These are phyloP conservation scores for Aphidoletes aphidimyza DNA, from an alignment of 2,888 invertebrate species.

Conservation along the genomic window DNA sequence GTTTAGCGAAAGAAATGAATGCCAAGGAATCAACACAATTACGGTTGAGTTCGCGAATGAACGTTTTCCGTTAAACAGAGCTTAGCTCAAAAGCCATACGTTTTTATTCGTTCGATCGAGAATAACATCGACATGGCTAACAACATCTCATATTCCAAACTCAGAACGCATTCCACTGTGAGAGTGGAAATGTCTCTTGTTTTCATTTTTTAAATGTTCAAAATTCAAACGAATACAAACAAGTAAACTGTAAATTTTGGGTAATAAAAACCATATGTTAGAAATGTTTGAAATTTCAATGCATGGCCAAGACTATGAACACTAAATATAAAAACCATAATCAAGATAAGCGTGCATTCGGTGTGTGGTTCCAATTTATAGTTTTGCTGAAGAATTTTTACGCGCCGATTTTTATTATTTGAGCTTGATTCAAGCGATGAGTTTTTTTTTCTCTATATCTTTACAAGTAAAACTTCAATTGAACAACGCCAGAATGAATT, in stretches of 20 bases:
- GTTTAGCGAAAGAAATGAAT: background rate
- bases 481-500: background rate
- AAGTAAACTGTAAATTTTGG: background rate
- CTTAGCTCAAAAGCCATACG: too few species aligned
- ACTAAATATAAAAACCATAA: background rate
- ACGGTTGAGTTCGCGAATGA: background rate
- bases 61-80: background rate
- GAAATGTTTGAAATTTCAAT: background rate
- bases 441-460: background rate
- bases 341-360: background rate
- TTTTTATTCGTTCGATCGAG: too few species aligned
- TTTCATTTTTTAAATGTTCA: background rate
- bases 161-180: too few species aligned
- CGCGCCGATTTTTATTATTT: background rate
- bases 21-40: background rate
- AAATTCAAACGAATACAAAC: background rate
- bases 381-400: conserved; percentile 7
- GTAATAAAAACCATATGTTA: conserved; percentile 46
- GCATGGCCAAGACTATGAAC: background rate
- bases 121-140: too few species aligned
- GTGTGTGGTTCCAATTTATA: conserved; percentile 29
- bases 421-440: background rate
- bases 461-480: background rate
- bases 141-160: too few species aligned
- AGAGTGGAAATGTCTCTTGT: too few species aligned